Evolutionary conservation across 2,113 vertebrate species (phyloP), one percentile per base, ranked within the genome.

Genomic region (Erinaceus europaeus): DNA sequence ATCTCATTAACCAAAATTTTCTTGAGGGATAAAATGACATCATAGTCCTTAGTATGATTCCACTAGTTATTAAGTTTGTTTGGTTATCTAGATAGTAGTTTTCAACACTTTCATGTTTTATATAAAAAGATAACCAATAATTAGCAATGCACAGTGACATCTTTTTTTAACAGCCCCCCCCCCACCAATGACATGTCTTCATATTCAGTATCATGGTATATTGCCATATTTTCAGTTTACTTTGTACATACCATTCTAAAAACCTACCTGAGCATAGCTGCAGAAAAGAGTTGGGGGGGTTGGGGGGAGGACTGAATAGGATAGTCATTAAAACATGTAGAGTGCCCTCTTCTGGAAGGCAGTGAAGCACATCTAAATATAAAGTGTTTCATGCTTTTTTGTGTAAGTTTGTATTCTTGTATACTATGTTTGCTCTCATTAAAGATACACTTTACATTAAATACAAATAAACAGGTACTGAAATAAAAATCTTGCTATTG

Each of bases 331-430:
- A 62, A 52, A 25, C 25, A 4, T 48, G 17, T 23, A 42, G 87
- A 75, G 82, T 48, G 9, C 96, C 95, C 94, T 94, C 96, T 97
- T 79, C 92, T 96, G 97, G 96, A 81, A 71, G 52, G 6, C 25
- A 7, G 42, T 65, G 27, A 72, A 59, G 61, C 53, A 4, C 42
- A 72, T 29, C 59, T 73, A 27, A 91, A 50, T 53, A 27, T 78
- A n/a, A 79, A 80, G 73, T 21, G 0, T 0, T 46, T 59, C 79
- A 78, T 84, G 57, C 21, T 29, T 7, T 91, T 77, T 52, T 14
- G 34, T 59, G 38, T 14, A n/a, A 67, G 46, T 8, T 59, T 3
- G 50, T 38, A 27, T 69, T 73, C n/a, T n/a, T 75, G 29, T 68
- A 3, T 5, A 77, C 4, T 23, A 25, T 38, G 55, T 86, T 75